Percentiles rank a stretch among this genome's conserved stretches.
Evolutionary conservation across 2,888 invertebrate genomes (phyloP).

Genomic region (Drosophila longiperda): DNA sequence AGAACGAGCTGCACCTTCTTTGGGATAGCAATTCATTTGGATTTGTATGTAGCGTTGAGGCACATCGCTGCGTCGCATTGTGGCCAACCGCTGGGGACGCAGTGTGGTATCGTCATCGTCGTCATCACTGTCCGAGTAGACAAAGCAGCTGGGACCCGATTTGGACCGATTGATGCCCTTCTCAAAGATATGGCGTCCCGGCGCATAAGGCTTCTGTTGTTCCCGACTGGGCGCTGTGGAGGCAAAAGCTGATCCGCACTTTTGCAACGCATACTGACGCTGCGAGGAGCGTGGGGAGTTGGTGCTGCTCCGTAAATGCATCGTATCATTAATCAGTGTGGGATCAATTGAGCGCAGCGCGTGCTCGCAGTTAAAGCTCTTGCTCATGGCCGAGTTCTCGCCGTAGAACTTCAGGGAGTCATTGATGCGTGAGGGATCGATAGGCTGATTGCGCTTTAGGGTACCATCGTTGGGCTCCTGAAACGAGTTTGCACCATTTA

Average conservation of each 20-base stretch:
- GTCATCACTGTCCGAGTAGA: conserved; percentile 83
- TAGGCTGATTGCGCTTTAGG: conserved; percentile 85
- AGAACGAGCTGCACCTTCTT: conserved; percentile 53
- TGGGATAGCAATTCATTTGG: conserved; percentile 85
- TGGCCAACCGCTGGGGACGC: conserved; percentile 81
- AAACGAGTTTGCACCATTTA: conserved; percentile 84
- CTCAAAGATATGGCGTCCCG: conserved; percentile 79
- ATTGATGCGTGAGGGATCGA: conserved; percentile 85
- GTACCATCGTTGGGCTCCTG: conserved; percentile 83
- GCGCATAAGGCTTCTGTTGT: conserved; percentile 57
- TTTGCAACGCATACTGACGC: conserved; percentile 82
- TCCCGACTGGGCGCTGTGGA: conserved; percentile 55
- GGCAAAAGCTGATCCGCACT: conserved; percentile 83
- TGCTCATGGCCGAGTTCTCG: conserved; percentile 85
- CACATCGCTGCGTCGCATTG: conserved; percentile 82
- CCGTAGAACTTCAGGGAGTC: conserved; percentile 85
- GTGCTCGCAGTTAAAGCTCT: conserved; percentile 85
- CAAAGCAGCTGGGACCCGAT: conserved; percentile 85
- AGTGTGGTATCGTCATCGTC: conserved; percentile 81
- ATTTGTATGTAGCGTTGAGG: conserved; percentile 83
- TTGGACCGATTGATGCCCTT: conserved; percentile 85
- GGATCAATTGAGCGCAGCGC: conserved; percentile 84
- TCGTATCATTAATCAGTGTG: conserved; percentile 82
- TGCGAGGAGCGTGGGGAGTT: conserved; percentile 73
- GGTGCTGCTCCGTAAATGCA: conserved; percentile 75